Evolutionary conservation across 1,140 invertebrate genomes (phyloP).

Genomic region (Solenopsis invicta): DNA sequence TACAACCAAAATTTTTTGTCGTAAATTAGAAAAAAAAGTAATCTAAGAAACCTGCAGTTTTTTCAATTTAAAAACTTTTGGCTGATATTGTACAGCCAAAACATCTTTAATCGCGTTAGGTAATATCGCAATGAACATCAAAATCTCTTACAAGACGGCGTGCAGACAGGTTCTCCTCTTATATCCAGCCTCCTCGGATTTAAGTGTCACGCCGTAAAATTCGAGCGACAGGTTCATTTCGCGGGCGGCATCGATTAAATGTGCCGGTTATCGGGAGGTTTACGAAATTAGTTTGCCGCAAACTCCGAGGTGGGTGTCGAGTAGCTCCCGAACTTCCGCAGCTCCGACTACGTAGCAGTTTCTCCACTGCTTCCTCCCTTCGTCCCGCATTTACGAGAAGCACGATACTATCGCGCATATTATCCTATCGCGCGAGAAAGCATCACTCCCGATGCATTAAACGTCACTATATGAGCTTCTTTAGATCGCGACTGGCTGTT

Average conservation of each 20-base stretch:
- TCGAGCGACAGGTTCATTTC: conserved; percentile 13
- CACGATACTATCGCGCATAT: conserved; percentile 16
- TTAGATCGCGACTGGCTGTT: neutral
- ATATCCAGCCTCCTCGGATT: neutral
- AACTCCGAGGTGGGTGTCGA: conserved; percentile 25
- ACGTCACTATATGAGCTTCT: neutral
- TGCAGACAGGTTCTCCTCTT: conserved; percentile 12
- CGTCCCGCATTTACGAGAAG: neutral
- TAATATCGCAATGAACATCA: neutral
- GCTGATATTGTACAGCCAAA: no score
- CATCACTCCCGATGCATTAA: neutral
- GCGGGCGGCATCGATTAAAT: conserved; percentile 39
- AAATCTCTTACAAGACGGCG: conserved; percentile 21
- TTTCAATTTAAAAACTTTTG: no score
- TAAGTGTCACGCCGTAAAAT: conserved; percentile 47
- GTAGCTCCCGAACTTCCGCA: neutral
- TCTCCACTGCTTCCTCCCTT: neutral
- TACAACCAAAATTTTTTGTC: no score
- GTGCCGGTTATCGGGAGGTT: conserved; percentile 29
- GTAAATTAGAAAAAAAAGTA: no score
- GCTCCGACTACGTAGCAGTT: conserved; percentile 20
- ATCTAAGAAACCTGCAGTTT: no score
- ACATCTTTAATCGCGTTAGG: neutral
- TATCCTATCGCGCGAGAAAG: conserved; percentile 11
- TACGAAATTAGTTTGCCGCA: conserved; percentile 43